These are phyloP conservation scores for Ceratina japonica DNA, from an alignment of 1,140 invertebrate species.

Conservation along the genomic window DNA sequence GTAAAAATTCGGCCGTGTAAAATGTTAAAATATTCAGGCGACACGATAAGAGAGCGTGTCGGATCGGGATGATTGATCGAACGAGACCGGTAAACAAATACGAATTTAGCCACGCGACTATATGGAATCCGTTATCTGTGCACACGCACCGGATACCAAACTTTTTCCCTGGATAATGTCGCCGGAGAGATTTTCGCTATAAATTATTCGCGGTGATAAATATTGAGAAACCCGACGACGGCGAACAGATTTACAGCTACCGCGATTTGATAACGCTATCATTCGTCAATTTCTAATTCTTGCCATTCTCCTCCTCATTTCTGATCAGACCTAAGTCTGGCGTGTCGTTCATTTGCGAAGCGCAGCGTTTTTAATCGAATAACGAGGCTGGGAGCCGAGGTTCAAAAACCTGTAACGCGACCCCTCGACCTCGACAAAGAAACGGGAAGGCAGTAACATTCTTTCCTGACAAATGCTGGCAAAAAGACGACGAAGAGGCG, in stretches of 20 bases:
- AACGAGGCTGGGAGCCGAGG: too few species aligned
- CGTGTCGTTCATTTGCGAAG: neutral
- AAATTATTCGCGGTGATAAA: constrained; percentile 23
- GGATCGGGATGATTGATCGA: constrained; percentile 28
- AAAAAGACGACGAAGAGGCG: neutral
- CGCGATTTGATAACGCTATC: constrained; percentile 11
- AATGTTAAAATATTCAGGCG: constrained; percentile 33
- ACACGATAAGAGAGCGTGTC: constrained; percentile 19
- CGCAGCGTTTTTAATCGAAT: too few species aligned
- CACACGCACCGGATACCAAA: neutral
- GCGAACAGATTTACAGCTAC: neutral
- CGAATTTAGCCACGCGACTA: constrained; percentile 5
- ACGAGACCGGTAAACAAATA: constrained; percentile 33
- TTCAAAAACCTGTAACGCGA: neutral
- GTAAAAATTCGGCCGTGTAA: constrained; percentile 6
- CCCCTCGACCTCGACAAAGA: neutral
- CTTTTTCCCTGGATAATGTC: neutral
- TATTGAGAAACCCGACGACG: neutral
- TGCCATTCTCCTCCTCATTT: too few species aligned
- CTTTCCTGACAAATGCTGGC: neutral
- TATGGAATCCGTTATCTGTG: constrained; percentile 3
- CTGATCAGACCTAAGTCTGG: too few species aligned
- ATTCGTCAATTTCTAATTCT: too few species aligned
- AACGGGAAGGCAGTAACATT: neutral
- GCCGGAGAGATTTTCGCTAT: neutral